These are phyloP conservation scores for Lordiphosa collinella DNA, from an alignment of 1,140 invertebrate species.

Conservation along the genomic window DNA sequence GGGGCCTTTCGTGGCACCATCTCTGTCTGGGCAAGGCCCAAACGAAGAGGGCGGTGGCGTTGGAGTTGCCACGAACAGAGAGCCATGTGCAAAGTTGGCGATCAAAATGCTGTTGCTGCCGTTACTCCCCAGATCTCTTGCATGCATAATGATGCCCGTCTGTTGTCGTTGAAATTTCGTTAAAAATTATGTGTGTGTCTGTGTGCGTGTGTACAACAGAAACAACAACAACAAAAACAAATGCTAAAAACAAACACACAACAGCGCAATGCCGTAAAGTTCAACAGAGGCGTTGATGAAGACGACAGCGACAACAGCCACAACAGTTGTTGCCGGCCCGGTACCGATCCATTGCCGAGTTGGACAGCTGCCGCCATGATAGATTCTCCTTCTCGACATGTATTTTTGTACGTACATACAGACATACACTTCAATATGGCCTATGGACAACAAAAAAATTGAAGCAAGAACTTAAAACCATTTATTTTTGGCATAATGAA, in stretches of 20 bases:
- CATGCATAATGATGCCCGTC: slow-evolving; percentile 58
- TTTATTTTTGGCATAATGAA: neutral
- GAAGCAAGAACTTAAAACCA: slow-evolving; percentile 3
- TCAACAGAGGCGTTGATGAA: slow-evolving; percentile 29
- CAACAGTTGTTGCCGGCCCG: slow-evolving; percentile 14
- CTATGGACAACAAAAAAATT: slow-evolving; percentile 30
- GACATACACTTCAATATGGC: slow-evolving; percentile 16
- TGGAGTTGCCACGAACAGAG: slow-evolving; percentile 16
- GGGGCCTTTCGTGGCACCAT: slow-evolving; percentile 26
- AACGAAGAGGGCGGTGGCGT: slow-evolving; percentile 17
- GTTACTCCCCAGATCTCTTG: slow-evolving; percentile 37
- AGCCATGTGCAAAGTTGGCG: slow-evolving; percentile 43
- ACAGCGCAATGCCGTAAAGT: slow-evolving; percentile 35
- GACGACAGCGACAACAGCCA: slow-evolving; percentile 33
- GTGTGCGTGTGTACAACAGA: slow-evolving; percentile 29
- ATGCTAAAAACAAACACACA: slow-evolving; percentile 62
- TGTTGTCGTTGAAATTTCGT: slow-evolving; percentile 41
- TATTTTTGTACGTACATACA: slow-evolving; percentile 50
- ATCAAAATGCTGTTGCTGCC: slow-evolving; percentile 8
- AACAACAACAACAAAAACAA: slow-evolving; percentile 34
- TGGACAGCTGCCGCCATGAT: slow-evolving; percentile 61
- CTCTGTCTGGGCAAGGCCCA: no score
- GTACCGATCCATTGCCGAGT: slow-evolving; percentile 34
- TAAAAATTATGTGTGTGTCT: slow-evolving; percentile 35
- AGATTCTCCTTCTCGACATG: slow-evolving; percentile 36